Base-by-base conservation (phyloP, 1,140 invertebrate species). In the Magallana angulata region DNA sequence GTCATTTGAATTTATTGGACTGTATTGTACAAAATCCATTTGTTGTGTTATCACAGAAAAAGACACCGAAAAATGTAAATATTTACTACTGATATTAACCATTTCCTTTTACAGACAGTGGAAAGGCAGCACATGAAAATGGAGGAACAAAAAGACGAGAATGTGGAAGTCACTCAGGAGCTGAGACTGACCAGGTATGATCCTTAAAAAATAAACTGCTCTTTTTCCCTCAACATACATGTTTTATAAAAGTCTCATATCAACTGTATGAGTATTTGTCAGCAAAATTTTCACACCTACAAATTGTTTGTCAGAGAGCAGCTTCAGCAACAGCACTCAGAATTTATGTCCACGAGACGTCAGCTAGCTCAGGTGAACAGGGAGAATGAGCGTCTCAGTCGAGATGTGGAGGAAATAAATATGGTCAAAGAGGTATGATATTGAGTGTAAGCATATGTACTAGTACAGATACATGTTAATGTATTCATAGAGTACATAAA, bases 131-230 rank as follows among this genome's bases (percentile, higher is more conserved):
- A 89, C 64, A 68, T 90, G n/a, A 89, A 88, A 59, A 12, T 92
- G n/a, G 92, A 93, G 14, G 91, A 92, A 85, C 89, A 92, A 85
- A 93, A 91, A 64, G 85, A 93, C 56, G 91, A 93, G 80, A 92
- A 92, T 88, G 91, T 91, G 7, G 93, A 93, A 48, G 89, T 91
- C 3, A 92, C 91, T 58, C 92, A 93, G 56, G 93, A 93, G 86
- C 86, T 93, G 11, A 87, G 93, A 83, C 86, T 93, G 6, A 92
- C 93, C 11, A 92, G 92, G 92, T 93, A 89, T 14, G 12, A 2
- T 5, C 36, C 36, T 48, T 48, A 3, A 4, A 48, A 0, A 81
- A 82, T 18, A 56, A 48, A 48, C 5, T 48, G 36, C 0, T 48
- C 36, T 64, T 0, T 64, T 64, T 64, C 18, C 7, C 18, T 18